Base-by-base conservation (phyloP, 2,888 invertebrate species). In the Mayetiola destructor region DNA sequence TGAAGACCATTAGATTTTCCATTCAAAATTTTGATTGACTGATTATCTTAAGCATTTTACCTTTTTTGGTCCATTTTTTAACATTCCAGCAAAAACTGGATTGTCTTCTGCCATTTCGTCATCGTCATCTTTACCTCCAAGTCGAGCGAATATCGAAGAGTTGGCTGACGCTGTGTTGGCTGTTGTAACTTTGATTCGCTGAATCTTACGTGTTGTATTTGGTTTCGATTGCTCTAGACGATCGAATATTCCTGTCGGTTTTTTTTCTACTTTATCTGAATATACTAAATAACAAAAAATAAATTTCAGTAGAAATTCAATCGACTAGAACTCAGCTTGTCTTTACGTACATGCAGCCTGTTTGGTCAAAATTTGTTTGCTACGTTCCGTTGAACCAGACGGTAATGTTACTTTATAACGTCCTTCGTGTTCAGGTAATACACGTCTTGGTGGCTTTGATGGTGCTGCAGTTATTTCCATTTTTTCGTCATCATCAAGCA, bases 351-450 rank as follows among this genome's bases (percentile, higher is more conserved):
- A 62, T 59, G 67, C 64, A 8, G 70, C 71, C 36, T 70, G 65
- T 59, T 72, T 73, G 8, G 69, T 71, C 21, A 73, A 59, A 36
- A 76, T 73, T 61, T 75, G 70, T 61, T 74, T 74, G 61, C 76
- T 76, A 55, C 74, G 70, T 36, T 72, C 71, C 1, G 76, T 77
- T 8, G 71, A 73, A 1, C 78, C 78, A 5, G 70, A 65, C 1
- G 78, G 79, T 64, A 78, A 68, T 58, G 72, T 77, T 1, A 78
- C 74, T 64, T 75, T 77, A 64, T 78, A 78, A 58, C 72, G 69
- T 9, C 77, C 78, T 63, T 78, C 78, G 62, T 78, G 76, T 61
- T 77, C 77, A 1, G 77, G 76, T 32, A 73, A 62, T 18, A 73
- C 73, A 4, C 73, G 66, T 12, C 73, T 63, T n/a, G 61, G 57